Percentiles rank a stretch among this genome's conserved stretches.
phyloP scores from a whole-genome alignment of 1,140 invertebrate genomes.

The Orius laevigatus region DNA sequence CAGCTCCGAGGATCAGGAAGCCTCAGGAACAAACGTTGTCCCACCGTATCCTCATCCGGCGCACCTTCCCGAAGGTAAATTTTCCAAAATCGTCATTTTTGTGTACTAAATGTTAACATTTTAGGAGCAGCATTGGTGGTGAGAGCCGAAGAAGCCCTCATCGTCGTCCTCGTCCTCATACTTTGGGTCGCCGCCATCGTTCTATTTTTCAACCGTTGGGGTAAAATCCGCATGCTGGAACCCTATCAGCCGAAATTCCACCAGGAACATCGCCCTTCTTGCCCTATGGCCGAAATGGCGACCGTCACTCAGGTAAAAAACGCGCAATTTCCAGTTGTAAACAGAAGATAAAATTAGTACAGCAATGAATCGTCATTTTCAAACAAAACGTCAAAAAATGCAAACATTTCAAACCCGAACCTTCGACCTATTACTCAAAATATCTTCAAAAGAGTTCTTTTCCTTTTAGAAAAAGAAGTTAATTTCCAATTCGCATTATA shows the following conservation, averaged over 20 bases:
- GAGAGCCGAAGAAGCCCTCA: slow-evolving; percentile 69
- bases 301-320: slow-evolving; percentile 21
- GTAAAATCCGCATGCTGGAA: slow-evolving; percentile 80
- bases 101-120: slow-evolving; percentile 19
- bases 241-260: slow-evolving; percentile 68
- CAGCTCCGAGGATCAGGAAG: not conserved
- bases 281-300: slow-evolving; percentile 17
- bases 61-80: slow-evolving; percentile 25
- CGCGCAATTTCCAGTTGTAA: too few relatives aligned
- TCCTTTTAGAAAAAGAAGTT: too few relatives aligned
- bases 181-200: slow-evolving; percentile 78
- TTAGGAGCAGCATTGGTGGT: slow-evolving; percentile 35
- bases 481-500: too few relatives aligned
- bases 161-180: slow-evolving; percentile 68
- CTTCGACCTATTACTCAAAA: too few relatives aligned
- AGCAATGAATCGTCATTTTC: too few relatives aligned
- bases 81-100: not conserved
- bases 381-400: too few relatives aligned
- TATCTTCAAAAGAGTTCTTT: too few relatives aligned
- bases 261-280: slow-evolving; percentile 21
- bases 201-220: slow-evolving; percentile 81
- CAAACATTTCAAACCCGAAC: too few relatives aligned
- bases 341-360: too few relatives aligned
- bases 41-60: slow-evolving; percentile 25
- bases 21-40: not conserved